Base-by-base conservation (phyloP, 2,797 vertebrate genomes). In the Bradypodion pumilum region DNA sequence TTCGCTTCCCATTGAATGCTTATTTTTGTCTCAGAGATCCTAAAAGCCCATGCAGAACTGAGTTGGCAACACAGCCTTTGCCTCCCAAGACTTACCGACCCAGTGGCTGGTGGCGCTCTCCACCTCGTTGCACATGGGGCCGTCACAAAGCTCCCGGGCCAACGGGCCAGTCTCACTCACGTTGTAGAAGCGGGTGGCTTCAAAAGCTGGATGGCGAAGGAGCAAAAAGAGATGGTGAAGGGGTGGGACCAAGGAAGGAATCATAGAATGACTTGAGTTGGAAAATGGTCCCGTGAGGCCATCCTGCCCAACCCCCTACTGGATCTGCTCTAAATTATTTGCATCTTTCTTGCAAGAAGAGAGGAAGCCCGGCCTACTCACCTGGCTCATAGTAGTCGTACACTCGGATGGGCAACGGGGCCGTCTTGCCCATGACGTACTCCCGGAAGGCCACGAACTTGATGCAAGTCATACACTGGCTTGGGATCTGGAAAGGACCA, bases 351-450 rank as follows among this genome's bases (percentile, higher is more conserved):
- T n/a, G n/a, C n/a, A n/a, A n/a, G n/a, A n/a, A n/a, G 5, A 2
- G 0, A 0, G 23, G 7, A 59, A 1, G 74, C 4, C 0, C 0
- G 37, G 10, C 25, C 3, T 62, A 89, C 94, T 0, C 85, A 99
- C 98, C 97, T 95, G 97, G 98, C 94, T 98, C 98, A 1, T 98
- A 99, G 95, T 98, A 99, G 93, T 98, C 98, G 1, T 98, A 99
- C 84, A 99, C 97, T 79, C 97, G 97, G 93, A 98, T 96, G 1
- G 98, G 97, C 89, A 98, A 97, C 4, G 98, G 97, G 3, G 98
- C 97, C 0, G 97, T 99, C 95, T 98, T 98, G 92, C 98, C 98
- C 81, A 99, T 97, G 19, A 98, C 97, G 86, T 97, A 97, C 91
- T 99, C 97, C 81, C 98, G 95, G 92, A 97, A 95, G 56, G 97